Evolutionary conservation across 2,888 invertebrate genomes (phyloP).

Genomic region (Bombylius discolor): DNA sequence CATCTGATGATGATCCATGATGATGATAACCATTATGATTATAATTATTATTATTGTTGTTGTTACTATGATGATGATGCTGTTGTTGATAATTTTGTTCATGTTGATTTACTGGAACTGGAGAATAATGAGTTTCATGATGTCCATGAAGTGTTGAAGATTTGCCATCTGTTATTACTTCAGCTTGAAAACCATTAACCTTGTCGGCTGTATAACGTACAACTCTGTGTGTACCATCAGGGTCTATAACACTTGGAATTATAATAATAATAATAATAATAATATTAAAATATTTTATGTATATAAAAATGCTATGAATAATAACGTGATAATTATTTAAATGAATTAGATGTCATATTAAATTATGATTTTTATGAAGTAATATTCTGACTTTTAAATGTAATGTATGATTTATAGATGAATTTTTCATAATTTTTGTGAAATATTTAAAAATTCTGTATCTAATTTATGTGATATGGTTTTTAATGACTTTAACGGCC

Average conservation of each 20-base stretch:
- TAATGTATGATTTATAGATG: no score
- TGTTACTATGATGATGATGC: background rate
- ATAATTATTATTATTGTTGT: background rate
- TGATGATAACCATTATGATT: background rate
- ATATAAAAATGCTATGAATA: no score
- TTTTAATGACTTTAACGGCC: no score
- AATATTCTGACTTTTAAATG: no score
- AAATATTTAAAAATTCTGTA: no score
- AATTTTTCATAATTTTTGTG: no score
- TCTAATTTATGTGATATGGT: no score
- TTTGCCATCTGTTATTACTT: conserved; percentile 32
- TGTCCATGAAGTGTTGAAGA: conserved; percentile 25
- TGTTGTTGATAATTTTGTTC: background rate
- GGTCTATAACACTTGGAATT: conserved; percentile 47
- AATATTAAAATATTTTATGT: no score
- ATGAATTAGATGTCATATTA: no score
- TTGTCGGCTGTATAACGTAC: conserved; percentile 64
- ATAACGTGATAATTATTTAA: no score
- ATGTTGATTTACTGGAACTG: conserved; percentile 8
- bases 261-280: no score
- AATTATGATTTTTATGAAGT: no score
- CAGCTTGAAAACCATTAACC: conserved; percentile 57
- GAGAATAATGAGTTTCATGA: conserved; percentile 10
- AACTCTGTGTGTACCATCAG: conserved; percentile 57
- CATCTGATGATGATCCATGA: background rate